Conservation (phyloP, 2,888 invertebrate genomes). For the Papilio gigon region DNA sequence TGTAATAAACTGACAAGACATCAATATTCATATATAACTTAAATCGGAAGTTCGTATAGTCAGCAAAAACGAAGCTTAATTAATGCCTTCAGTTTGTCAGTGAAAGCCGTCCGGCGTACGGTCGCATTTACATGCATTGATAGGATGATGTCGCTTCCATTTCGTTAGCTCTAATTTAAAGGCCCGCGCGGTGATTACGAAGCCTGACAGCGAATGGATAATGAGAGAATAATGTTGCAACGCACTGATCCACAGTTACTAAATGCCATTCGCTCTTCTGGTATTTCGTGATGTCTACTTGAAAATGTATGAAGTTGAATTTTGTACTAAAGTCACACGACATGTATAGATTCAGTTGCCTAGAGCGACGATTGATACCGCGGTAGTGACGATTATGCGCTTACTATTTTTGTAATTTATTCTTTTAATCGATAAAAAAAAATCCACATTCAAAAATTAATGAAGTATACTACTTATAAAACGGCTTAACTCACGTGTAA, state of each 20-base stretch:
- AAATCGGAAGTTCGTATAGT: neutral
- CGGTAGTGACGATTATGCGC: no score
- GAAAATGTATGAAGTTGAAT: neutral
- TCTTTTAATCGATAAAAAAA: no score
- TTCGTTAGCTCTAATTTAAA: slow-evolving; percentile 38
- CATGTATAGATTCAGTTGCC: no score
- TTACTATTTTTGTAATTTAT: no score
- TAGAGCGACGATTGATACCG: no score
- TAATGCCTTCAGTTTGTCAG: slow-evolving; percentile 18
- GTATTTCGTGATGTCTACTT: neutral
- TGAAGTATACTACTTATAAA: no score
- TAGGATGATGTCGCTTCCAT: slow-evolving; percentile 31
- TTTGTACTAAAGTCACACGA: no score
- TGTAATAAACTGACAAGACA: no score
- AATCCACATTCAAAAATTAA: no score
- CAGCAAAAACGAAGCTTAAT: slow-evolving; percentile 2
- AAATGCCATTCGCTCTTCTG: neutral
- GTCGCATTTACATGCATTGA: slow-evolving; percentile 24
- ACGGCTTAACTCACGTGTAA: no score
- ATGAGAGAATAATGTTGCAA: slow-evolving; percentile 34
- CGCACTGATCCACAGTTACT: slow-evolving; percentile 10
- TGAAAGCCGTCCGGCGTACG: slow-evolving; percentile 8
- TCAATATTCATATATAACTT: no score
- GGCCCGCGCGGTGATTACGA: slow-evolving; percentile 32
- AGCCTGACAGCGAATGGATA: slow-evolving; percentile 31